Conservation (phyloP, 2,888 invertebrate species). For the Orthosia cruda region DNA sequence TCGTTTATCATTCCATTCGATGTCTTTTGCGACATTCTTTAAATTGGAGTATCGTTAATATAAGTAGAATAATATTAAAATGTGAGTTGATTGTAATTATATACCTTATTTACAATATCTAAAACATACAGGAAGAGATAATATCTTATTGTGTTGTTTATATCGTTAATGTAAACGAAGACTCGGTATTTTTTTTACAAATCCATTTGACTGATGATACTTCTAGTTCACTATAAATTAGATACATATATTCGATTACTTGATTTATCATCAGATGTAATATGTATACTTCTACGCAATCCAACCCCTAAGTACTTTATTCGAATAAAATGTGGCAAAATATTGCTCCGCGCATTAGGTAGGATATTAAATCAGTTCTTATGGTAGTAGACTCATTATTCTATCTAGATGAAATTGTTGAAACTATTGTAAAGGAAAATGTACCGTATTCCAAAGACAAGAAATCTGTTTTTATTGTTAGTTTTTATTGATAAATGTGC, state of each 20-base stretch:
- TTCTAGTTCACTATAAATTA: neutral
- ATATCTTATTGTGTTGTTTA: constrained; percentile 57
- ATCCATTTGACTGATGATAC: constrained; percentile 80
- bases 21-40: constrained; percentile 21
- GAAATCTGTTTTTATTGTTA: constrained; percentile 9
- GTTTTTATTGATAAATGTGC: constrained; percentile 22
- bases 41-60: constrained; percentile 17
- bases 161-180: constrained; percentile 28
- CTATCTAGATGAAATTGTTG: constrained; percentile 33
- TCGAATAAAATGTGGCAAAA: constrained; percentile 25
- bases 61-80: constrained; percentile 38
- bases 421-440: constrained; percentile 20
- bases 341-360: constrained; percentile 38
- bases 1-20: neutral
- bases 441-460: constrained; percentile 1
- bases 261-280: neutral
- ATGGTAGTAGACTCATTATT: constrained; percentile 46
- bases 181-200: constrained; percentile 54
- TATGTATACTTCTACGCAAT: neutral
- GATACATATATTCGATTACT: neutral
- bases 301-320: constrained; percentile 5
- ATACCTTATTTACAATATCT: constrained; percentile 23
- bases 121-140: constrained; percentile 60
- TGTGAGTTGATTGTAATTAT: constrained; percentile 15
- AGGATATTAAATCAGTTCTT: constrained; percentile 50